Conservation (phyloP, 2,888 invertebrate genomes). For the Tanytarsus gracilentus region DNA sequence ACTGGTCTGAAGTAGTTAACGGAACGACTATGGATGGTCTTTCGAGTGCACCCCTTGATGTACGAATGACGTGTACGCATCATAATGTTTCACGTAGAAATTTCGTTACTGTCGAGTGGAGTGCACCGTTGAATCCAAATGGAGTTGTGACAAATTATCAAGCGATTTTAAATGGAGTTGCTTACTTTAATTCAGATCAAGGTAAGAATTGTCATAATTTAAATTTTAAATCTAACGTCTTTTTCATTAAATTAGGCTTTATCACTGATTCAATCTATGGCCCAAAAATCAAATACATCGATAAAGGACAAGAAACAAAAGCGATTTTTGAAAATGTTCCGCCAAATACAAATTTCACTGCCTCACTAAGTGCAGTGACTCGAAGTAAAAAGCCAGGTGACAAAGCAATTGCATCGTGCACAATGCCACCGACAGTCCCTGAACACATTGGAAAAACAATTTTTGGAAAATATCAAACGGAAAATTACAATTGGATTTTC, state of each 20-base stretch:
- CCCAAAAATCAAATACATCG: conserved; percentile 52
- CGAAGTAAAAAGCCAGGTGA: conserved; percentile 65
- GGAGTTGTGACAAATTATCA: conserved; percentile 72
- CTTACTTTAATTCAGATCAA: conserved; percentile 47
- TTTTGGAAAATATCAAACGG: conserved; percentile 53
- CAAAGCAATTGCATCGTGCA: conserved; percentile 53
- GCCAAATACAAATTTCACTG: conserved; percentile 77
- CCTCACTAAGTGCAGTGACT: conserved; percentile 67
- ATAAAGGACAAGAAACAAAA: conserved; percentile 44
- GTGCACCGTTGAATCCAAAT: conserved; percentile 60
- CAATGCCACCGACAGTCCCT: conserved; percentile 63
- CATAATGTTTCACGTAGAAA: conserved; percentile 47
- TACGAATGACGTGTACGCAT: conserved; percentile 56
- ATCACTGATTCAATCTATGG: conserved; percentile 49
- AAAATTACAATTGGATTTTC: conserved; percentile 60
- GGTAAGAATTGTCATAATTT: too few species aligned
- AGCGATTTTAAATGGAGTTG: conserved; percentile 51
- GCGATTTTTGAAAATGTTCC: conserved; percentile 56
- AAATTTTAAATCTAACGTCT: too few species aligned
- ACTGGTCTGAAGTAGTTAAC: conserved; percentile 66
- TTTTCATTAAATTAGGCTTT: too few species aligned
- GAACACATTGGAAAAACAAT: conserved; percentile 46
- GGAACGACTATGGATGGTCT: conserved; percentile 78
- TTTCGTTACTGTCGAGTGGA: conserved; percentile 63
- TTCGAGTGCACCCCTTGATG: conserved; percentile 62